Base-by-base conservation (phyloP, 30 jellyfish, hydroid and myxozoan species). In the Rhopilema esculentum region DNA sequence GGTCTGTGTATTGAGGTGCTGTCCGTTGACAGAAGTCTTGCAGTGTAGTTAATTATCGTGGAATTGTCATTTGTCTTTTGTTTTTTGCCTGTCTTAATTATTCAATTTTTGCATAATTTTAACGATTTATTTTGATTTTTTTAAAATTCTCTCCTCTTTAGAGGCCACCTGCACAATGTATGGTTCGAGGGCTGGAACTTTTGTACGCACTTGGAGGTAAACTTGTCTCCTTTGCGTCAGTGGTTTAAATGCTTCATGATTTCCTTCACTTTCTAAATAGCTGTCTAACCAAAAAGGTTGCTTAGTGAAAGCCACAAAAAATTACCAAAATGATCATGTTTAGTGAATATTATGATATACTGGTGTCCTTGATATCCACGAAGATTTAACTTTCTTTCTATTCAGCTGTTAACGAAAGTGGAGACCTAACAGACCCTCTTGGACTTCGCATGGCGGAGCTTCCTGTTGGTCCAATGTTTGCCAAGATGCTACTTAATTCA, bases 371-470 rank as follows among this genome's bases (percentile, higher is more conserved):
- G 6, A 40, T 40, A 12, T 40, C 12, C 6, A 40, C 12, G 15
- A 9, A 4, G 9, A 27, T 1, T 66, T 27, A 22, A 19, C 21
- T 69, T 66, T 80, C 40, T 0, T 40, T 40, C 12, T 6, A 40
- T 40, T 12, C 63, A 92, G 99, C 98, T 8, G 62, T 96, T 57
- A 93, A 83, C 66, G 97, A 87, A 27, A 66, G 72, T 16, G 92
- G 96, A 24, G 91, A 88, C 52, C 75, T 96, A 23, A 92, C 99
- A 17, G 96, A 88, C 24, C 97, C 98, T 20, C 94, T 96, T 53
- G 99, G 99, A 8, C 26, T 78, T 24, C 96, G 91, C 32, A 91
- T 96, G 99, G 99, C 98, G 49, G 99, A 96, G 82, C 79, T 96
- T 27, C 99, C 99, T 2, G 82, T 96, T 20, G 91, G 88, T 72